Evolutionary conservation across 2,797 vertebrate species (phyloP), one percentile per base, ranked within the genome.

Genomic region (Meriones psammophilus): DNA sequence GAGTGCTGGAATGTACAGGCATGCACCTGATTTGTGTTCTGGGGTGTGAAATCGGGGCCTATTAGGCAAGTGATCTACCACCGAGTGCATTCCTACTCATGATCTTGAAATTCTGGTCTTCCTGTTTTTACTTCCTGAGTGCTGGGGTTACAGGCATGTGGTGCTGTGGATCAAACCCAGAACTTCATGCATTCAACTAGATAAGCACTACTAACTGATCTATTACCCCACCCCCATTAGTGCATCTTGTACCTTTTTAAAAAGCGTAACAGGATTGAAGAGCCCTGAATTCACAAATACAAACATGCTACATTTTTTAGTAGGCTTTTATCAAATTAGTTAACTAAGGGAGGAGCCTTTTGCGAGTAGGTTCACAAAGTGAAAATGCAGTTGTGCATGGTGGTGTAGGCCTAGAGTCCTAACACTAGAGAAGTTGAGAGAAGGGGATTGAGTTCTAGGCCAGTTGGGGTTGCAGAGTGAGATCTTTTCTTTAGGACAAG

Each of bases 271-370:
- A 64, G 92, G 58, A 13, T 79, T 62, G 28, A 66, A 3, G 73
- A 15, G 14, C 10, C 64, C 28, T 76, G 17, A 66, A 30, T 60
- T 36, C 54, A 18, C 18, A 30, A 33, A 28, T 17, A 15, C 1
- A 39, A 77, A 6, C 0, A 0, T 10, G 24, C 42, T 14, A 9
- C 60, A 0, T 13, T 33, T 79, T 42, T 64, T 1, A 3, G 33
- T 39, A 18, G 58, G 8, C 62, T 56, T 30, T 62, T 15, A 73
- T n/a, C 58, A 54, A 4, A 3, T 54, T 76, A 8, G n/a, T n/a
- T n/a, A n/a, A n/a, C n/a, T n/a, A n/a, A 5, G 14, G 71, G 69
- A 22, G 17, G 71, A 33, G 4, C 3, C 14, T 73, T 8, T 0
- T 76, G 42, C 3, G 36, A 42, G 17, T 30, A 42, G 10, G 13